Conservation (phyloP, 2,113 vertebrate species). For the Crotalus horridus region DNA sequence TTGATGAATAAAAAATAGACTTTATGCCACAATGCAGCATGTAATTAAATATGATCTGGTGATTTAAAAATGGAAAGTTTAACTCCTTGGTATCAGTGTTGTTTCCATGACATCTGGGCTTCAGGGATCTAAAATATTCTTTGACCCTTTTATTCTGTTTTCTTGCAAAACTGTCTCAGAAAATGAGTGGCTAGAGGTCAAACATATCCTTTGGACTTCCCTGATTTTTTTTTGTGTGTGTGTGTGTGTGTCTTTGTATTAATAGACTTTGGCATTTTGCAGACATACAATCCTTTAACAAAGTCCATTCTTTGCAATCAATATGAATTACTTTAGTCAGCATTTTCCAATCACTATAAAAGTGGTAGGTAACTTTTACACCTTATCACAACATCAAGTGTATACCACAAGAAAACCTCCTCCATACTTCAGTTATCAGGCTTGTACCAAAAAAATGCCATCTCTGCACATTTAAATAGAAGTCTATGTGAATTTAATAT, state of each 20-base stretch:
- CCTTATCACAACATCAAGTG: neutral
- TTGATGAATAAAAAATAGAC: neutral
- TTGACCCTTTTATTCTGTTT: neutral
- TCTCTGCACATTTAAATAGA: neutral
- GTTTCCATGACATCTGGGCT: neutral
- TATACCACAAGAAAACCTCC: neutral
- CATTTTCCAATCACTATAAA: neutral
- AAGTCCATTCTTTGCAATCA: neutral
- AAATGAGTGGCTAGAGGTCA: neutral
- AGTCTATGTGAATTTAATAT: neutral
- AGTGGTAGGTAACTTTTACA: neutral
- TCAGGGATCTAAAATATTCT: neutral
- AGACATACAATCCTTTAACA: neutral
- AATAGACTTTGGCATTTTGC: neutral
- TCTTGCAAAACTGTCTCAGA: neutral
- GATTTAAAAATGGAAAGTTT: neutral
- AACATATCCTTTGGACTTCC: neutral
- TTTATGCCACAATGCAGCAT: neutral
- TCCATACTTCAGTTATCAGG: neutral
- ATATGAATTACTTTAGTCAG: neutral
- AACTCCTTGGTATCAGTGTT: neutral
- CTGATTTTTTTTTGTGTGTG: neutral
- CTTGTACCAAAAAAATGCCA: neutral
- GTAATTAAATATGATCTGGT: neutral
- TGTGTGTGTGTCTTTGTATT: neutral